Evolutionary conservation across 2,797 vertebrate genomes (phyloP).

Genomic region (Sebastes kiyomatsui): DNA sequence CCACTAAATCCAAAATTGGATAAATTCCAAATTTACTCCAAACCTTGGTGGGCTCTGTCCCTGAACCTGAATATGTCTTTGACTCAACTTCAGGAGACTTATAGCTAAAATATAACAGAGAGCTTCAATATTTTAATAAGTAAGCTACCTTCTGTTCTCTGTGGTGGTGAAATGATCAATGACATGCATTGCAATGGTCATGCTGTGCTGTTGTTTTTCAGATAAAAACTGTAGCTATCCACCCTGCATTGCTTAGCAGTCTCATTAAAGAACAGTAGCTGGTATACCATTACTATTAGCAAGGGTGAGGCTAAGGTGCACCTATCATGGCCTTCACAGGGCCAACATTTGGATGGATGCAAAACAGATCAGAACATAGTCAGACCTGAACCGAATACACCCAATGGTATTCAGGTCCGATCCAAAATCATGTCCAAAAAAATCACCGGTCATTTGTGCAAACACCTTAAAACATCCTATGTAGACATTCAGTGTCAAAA

Average conservation of each 20-base stretch:
- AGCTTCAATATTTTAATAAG: background rate
- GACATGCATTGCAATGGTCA: background rate
- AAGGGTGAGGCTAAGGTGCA: background rate
- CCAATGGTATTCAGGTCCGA: background rate
- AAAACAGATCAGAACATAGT: background rate
- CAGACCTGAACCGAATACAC: background rate
- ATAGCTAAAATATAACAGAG: background rate
- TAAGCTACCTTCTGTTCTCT: background rate
- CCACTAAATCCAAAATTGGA: background rate
- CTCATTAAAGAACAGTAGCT: background rate
- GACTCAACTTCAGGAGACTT: background rate
- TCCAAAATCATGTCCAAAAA: background rate
- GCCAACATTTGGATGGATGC: background rate
- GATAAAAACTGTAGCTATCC: background rate
- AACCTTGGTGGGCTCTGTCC: background rate
- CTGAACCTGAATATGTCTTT: background rate
- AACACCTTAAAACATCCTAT: background rate
- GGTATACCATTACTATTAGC: background rate
- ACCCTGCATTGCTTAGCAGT: background rate
- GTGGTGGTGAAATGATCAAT: background rate
- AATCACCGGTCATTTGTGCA: background rate
- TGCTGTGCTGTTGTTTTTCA: background rate
- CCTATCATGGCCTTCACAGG: background rate
- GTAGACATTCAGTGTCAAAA: too few relatives aligned
- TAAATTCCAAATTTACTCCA: background rate